Percentiles rank a stretch among this genome's conserved stretches.
Evolutionary conservation across 2,797 vertebrate genomes (phyloP).

Genomic region (Myotis findleyi): DNA sequence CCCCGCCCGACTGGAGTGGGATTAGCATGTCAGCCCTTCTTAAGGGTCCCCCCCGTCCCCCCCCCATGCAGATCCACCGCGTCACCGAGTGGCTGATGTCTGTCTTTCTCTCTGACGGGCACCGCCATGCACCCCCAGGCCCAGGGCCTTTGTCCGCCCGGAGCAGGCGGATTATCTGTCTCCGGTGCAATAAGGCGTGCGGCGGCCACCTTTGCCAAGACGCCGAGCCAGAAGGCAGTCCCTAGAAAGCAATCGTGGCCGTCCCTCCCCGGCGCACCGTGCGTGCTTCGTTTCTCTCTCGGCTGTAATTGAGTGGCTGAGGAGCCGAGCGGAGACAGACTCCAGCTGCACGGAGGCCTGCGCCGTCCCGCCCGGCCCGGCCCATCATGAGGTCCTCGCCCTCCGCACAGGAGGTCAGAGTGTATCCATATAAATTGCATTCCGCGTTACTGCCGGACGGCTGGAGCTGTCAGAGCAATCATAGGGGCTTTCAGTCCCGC

Average conservation of each 20-base stretch:
- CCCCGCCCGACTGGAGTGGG: constrained; percentile 75
- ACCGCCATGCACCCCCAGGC: constrained; percentile 84
- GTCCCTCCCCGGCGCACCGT: constrained; percentile 83
- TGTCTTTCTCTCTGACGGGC: constrained; percentile 84
- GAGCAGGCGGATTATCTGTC: constrained; percentile 85
- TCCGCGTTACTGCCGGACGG: constrained; percentile 99
- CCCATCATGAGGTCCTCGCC: constrained; percentile 92
- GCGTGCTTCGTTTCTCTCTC: constrained; percentile 88
- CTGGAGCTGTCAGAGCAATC: constrained; percentile 99
- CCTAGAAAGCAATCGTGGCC: constrained; percentile 88
- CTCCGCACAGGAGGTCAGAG: constrained; percentile 93
- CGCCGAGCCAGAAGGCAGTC: constrained; percentile 86
- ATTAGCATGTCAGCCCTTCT: constrained; percentile 86
- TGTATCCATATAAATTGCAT: constrained; percentile 98
- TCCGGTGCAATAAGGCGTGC: constrained; percentile 85
- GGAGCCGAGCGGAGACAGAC: constrained; percentile 89
- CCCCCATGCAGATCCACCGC: constrained; percentile 78
- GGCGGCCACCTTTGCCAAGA: constrained; percentile 84
- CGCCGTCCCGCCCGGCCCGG: constrained; percentile 84
- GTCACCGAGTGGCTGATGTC: constrained; percentile 79
- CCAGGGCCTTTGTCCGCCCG: constrained; percentile 83
- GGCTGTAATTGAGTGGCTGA: constrained; percentile 90
- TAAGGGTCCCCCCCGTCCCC: constrained; percentile 77
- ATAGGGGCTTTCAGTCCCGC: constrained; percentile 96
- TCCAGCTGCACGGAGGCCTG: constrained; percentile 89